phyloP scores from a whole-genome alignment of 2,797 vertebrate genomes.

The Lagocephalus sceleratus region DNA sequence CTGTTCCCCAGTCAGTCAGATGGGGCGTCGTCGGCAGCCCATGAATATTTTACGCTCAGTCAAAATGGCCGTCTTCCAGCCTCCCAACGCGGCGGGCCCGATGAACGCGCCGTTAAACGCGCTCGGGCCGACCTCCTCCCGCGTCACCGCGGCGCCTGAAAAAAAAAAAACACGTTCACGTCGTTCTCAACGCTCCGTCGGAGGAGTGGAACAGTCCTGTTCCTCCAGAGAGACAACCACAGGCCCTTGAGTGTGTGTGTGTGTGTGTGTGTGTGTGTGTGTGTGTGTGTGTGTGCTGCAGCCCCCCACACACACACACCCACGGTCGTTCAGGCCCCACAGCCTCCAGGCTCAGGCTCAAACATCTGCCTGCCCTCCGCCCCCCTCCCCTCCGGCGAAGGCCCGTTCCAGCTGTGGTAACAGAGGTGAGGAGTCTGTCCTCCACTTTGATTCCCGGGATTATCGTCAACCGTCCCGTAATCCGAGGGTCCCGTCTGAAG shows the following conservation, averaged over 20 bases:
- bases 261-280: too few species aligned
- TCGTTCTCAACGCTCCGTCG: background rate
- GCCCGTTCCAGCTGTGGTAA: too few species aligned
- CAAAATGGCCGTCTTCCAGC: slow-evolving; percentile 73
- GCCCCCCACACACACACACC: too few species aligned
- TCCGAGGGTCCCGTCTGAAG: too few species aligned
- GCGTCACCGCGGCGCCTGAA: slow-evolving; percentile 32
- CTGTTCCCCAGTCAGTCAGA: slow-evolving; percentile 79
- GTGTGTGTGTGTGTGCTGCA: too few species aligned
- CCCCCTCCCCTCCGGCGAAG: slow-evolving; percentile 1
- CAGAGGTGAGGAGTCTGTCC: too few species aligned
- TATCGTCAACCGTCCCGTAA: too few species aligned
- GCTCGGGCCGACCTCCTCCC: slow-evolving; percentile 48
- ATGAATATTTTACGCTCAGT: slow-evolving; percentile 80
- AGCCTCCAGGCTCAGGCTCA: slow-evolving; percentile 69
- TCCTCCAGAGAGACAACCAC: too few species aligned
- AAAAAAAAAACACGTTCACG: slow-evolving; percentile 8
- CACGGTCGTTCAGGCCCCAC: slow-evolving; percentile 44
- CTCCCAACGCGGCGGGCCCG: slow-evolving; percentile 61
- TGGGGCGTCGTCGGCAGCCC: slow-evolving; percentile 75
- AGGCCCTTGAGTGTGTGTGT: too few species aligned
- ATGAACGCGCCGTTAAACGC: slow-evolving; percentile 66
- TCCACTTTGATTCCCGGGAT: background rate
- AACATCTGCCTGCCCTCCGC: slow-evolving; percentile 70
- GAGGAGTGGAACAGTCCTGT: slow-evolving; percentile 11